Base-by-base conservation (phyloP, 2,888 invertebrate genomes). In the Drosophila barbarae region DNA sequence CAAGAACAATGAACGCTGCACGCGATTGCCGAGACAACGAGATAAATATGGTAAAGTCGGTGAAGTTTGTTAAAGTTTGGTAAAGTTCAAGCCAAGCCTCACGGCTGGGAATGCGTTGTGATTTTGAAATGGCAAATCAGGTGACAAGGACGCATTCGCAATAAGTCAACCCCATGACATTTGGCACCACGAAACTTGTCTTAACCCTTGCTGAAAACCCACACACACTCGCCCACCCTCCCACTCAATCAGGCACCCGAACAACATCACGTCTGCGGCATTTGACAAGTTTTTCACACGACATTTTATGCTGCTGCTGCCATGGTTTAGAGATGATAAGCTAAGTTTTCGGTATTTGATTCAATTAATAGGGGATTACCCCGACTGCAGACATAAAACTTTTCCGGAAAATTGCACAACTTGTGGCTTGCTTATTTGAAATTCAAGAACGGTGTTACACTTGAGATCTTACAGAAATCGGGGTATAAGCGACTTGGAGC, bases 201-300 rank as follows among this genome's bases (percentile, higher is more conserved):
- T 13, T 41, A 35, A 30, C 49, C 64, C 64, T 52, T 41, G 30
- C 53, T 15, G n/a, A 7, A 10, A 3, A 15, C 21, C 23, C 21
- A 32, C 30, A 15, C 53, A 9, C 36, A 30, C 12, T 6, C 21
- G 8, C 8, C 8, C 13, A 12, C 46, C 12, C 28, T 12, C n/a
- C 8, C 13, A 30, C 28, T 5, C 38, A 13, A 21, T 50, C 39
- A 13, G n/a, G 44, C 34, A 28, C 39, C 36, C 18, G 26, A 36
- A 53, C 52, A 21, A 32, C 52, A 35, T 66, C 53, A 52, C 53
- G 32, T 41, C 18, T 21, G 34, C 21, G 32, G 23, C 41, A 38
- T 30, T 39, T 42, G 63, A 61, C 63, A 63, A 68, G 56, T 56
- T 69, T 68, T 73, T 51, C 52, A 79, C 71, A 59, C 66, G 51